phyloP scores from a whole-genome alignment of 2,113 vertebrate genomes.

The Nothocercus nigrocapillus region DNA sequence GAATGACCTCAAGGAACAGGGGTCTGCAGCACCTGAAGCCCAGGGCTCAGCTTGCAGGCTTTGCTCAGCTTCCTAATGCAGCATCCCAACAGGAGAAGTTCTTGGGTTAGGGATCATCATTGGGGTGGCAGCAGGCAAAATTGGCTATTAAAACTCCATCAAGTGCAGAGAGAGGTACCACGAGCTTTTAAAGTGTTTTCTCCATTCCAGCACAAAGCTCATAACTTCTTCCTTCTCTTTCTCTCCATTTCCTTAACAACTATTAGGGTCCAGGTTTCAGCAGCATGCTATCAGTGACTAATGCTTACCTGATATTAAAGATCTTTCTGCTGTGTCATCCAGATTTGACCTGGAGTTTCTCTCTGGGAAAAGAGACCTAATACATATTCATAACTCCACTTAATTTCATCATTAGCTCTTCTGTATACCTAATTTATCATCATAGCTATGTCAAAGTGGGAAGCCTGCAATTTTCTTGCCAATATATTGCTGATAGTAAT shows the following conservation, averaged over 20 bases:
- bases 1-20: rapidly evolving
- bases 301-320: background rate
- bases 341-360: conserved; percentile 4
- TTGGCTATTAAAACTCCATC: background rate
- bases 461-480: conserved; percentile 53
- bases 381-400: conserved; percentile 65
- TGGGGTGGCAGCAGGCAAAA: background rate
- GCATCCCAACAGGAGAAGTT: background rate
- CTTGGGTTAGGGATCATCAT: background rate
- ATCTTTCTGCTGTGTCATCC: conserved; percentile 20
- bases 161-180: background rate
- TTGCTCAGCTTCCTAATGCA: rapidly evolving
- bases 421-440: conserved; percentile 65
- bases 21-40: rapidly evolving
- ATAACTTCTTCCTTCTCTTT: background rate
- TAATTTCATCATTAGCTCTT: conserved; percentile 62
- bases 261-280: background rate
- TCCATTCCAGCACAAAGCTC: background rate
- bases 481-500: background rate
- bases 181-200: background rate
- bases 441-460: conserved; percentile 35
- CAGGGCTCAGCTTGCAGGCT: rapidly evolving
- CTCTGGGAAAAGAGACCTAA: conserved; percentile 34
- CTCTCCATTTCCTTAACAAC: background rate
- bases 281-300: background rate